Conservation (phyloP, 2,113 vertebrate genomes). For the Datnioides undecimradiatus region DNA sequence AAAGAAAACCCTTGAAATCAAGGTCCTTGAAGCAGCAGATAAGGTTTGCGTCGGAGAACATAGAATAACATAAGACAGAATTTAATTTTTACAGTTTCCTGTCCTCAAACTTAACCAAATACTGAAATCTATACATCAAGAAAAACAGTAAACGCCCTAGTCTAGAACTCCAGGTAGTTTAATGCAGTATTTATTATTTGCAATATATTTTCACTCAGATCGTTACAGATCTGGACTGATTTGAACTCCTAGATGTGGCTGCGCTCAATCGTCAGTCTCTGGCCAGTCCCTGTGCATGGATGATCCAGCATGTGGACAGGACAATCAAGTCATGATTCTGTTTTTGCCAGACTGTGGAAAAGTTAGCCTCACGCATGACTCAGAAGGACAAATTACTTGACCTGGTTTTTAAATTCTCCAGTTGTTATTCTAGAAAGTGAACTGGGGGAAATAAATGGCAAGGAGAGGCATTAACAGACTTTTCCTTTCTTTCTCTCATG, state of each 20-base stretch:
- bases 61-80: not conserved
- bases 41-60: not conserved
- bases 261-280: not conserved
- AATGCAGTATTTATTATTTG: not conserved
- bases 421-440: conserved; percentile 44
- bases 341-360: conserved; percentile 67
- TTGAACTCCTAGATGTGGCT: not conserved
- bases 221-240: not conserved
- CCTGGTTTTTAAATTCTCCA: conserved; percentile 54
- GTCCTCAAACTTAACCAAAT: not conserved
- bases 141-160: not conserved
- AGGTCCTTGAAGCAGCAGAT: not conserved
- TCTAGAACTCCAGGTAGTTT: not conserved
- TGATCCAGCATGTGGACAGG: conserved; percentile 19
- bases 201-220: not conserved
- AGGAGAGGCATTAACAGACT: conserved; percentile 39
- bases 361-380: conserved; percentile 67
- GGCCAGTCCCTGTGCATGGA: conserved; percentile 12
- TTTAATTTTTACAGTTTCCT: not conserved
- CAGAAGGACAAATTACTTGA: conserved; percentile 56
- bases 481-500: conserved; percentile 56
- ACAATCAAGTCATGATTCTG: conserved; percentile 25
- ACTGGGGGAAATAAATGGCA: conserved; percentile 6
- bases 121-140: not conserved
- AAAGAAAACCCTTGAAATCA: not conserved